Conservation (phyloP, 92 coral and sea anemone species). For the Phymanthus crucifer region DNA sequence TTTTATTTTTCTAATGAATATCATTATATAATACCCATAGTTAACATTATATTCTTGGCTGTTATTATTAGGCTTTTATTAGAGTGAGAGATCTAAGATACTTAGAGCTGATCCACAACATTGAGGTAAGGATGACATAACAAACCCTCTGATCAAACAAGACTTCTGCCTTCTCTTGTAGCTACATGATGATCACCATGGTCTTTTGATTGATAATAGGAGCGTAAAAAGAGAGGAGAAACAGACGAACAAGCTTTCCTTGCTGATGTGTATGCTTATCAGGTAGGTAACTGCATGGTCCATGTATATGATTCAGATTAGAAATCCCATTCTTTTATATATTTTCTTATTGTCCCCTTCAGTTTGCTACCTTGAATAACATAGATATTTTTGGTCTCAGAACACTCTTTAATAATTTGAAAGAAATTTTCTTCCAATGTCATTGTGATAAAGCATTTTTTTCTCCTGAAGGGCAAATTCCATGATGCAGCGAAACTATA, state of each 20-base stretch:
- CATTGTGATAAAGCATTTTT: neutral
- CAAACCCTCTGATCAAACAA: neutral
- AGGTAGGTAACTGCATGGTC: constrained; percentile 65
- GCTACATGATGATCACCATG: no score
- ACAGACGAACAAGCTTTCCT: constrained; percentile 93
- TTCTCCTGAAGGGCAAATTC: constrained; percentile 81
- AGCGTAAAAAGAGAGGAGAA: constrained; percentile 90
- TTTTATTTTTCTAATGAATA: no score
- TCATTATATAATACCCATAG: neutral
- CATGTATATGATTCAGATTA: no score
- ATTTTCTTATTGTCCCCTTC: neutral
- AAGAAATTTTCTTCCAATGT: neutral
- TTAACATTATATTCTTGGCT: neutral
- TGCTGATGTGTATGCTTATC: constrained; percentile 95
- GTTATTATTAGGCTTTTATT: constrained; percentile 72
- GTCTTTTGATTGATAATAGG: no score
- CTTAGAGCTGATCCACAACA: constrained; percentile 90
- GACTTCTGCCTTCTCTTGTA: neutral
- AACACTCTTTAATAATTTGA: no score
- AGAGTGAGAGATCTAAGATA: constrained; percentile 95
- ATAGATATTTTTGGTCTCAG: no score
- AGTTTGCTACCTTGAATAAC: no score
- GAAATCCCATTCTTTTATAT: no score
- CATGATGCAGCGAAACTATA: constrained; percentile 97
- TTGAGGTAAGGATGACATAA: constrained; percentile 94